Conservation (phyloP, 2,888 invertebrate species). For the Drosophila emarginata region DNA sequence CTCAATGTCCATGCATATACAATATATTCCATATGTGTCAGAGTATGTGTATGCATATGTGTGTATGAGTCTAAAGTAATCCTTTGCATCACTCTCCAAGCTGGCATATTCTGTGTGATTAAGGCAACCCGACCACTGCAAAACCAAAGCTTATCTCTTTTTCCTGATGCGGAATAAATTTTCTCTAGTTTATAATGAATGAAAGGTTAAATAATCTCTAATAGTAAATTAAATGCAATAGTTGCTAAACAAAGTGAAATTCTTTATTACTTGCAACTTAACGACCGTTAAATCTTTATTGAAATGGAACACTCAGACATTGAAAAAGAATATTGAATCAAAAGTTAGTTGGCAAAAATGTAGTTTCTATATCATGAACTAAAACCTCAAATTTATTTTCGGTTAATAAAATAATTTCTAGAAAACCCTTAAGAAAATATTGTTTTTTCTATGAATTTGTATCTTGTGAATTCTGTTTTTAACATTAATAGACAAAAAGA, state of each 20-base stretch:
- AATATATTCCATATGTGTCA: slow-evolving; percentile 7
- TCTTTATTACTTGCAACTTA: neutral
- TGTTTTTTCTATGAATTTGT: no score
- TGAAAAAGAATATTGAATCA: no score
- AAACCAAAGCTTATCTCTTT: neutral
- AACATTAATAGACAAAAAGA: no score
- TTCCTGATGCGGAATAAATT: neutral
- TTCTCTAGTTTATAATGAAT: neutral
- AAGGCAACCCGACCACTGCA: neutral
- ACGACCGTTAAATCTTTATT: no score
- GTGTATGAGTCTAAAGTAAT: slow-evolving; percentile 25
- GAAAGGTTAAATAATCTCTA: neutral
- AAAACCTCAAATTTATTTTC: no score
- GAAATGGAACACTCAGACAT: no score
- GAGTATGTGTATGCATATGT: neutral
- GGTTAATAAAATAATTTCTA: no score
- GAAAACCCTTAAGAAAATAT: no score
- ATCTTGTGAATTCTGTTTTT: no score
- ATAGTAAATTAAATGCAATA: neutral
- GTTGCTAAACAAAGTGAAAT: neutral
- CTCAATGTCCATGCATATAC: slow-evolving; percentile 49
- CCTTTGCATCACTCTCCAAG: slow-evolving; percentile 49
- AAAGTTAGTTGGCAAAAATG: no score
- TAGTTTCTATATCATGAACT: no score
- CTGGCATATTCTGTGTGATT: slow-evolving; percentile 40